Conservation (phyloP, 2,113 vertebrate genomes). For the Argyrosomus japonicus region DNA sequence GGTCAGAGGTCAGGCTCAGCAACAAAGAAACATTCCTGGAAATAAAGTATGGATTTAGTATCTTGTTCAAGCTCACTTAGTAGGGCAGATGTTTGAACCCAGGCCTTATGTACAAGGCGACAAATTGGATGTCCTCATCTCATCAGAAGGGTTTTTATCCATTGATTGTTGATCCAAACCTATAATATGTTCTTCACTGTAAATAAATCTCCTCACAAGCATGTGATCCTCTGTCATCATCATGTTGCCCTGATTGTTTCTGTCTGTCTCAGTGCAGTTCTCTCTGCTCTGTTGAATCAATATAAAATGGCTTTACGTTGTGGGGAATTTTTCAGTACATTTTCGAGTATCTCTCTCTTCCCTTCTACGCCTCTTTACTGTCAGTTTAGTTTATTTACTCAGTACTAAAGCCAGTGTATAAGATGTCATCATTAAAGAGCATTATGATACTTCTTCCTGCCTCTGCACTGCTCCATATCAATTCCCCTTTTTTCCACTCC, state of each 20-base stretch:
- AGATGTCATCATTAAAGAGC: slow-evolving; percentile 13
- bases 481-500: neutral
- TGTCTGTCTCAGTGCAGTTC: neutral
- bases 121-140: neutral
- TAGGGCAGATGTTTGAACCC: neutral
- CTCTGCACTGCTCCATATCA: neutral
- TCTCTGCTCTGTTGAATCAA: neutral
- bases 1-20: neutral
- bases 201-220: neutral
- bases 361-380: neutral
- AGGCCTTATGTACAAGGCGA: neutral
- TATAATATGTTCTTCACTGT: neutral
- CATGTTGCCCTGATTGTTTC: neutral
- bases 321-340: neutral
- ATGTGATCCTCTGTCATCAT: neutral
- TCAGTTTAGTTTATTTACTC: slow-evolving; percentile 5
- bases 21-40: neutral
- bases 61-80: neutral
- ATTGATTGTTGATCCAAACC: neutral
- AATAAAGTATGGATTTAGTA: neutral
- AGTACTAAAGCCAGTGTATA: slow-evolving; percentile 11
- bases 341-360: neutral
- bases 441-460: slow-evolving; percentile 1
- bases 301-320: neutral
- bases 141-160: neutral